Evolutionary conservation across 1,140 invertebrate species (phyloP).

Genomic region (Fopius arisanus): DNA sequence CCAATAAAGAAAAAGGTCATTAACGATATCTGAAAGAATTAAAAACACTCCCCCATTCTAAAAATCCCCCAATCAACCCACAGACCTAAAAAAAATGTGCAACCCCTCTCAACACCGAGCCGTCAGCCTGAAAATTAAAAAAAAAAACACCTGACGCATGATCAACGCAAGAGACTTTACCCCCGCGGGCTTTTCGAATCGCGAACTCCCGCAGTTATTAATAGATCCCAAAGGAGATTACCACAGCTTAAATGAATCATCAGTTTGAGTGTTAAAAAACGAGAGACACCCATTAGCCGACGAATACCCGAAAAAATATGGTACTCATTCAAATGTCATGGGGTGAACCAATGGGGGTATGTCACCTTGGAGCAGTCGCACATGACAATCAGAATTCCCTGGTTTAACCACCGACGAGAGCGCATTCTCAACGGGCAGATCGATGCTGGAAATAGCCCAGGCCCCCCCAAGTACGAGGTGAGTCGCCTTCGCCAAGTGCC

Average conservation of each 20-base stretch:
- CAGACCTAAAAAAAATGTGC: too few relatives aligned
- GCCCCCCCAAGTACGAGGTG: slow-evolving; percentile 55
- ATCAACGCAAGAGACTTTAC: too few relatives aligned
- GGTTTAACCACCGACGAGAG: slow-evolving; percentile 19
- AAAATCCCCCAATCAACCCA: too few relatives aligned
- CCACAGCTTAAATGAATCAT: neutral
- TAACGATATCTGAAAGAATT: too few relatives aligned
- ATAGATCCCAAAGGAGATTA: slow-evolving; percentile 21
- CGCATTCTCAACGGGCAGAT: slow-evolving; percentile 53
- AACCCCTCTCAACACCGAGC: too few relatives aligned
- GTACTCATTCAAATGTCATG: neutral
- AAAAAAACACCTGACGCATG: too few relatives aligned
- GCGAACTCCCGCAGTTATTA: neutral
- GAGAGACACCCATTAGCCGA: neutral
- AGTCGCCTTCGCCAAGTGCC: slow-evolving; percentile 59
- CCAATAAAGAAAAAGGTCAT: too few relatives aligned
- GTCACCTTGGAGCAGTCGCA: neutral
- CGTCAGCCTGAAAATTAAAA: too few relatives aligned
- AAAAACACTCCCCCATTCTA: too few relatives aligned
- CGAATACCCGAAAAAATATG: neutral
- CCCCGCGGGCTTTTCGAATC: neutral
- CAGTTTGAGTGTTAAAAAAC: too few relatives aligned
- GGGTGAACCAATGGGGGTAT: neutral
- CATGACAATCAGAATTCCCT: neutral
- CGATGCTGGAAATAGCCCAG: slow-evolving; percentile 57